Conservation (phyloP, 2,888 invertebrate genomes). For the Diabrotica balteata region DNA sequence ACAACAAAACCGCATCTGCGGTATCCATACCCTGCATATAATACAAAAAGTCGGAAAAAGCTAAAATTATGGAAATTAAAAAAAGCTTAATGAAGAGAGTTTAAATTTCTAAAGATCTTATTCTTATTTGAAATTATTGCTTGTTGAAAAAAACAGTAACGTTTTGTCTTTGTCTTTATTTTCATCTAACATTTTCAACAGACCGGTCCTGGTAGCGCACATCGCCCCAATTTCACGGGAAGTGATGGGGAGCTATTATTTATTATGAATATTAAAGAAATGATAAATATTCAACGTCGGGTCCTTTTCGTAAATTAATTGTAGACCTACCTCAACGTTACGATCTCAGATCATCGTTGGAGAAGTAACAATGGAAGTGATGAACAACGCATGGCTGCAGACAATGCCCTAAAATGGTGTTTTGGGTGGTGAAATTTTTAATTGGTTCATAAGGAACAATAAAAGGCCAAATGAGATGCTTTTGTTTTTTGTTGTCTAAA, state of each 20-base stretch:
- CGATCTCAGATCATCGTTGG: constrained; percentile 22
- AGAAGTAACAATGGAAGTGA: constrained; percentile 22
- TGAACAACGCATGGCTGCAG: constrained; percentile 20
- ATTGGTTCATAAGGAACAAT: constrained; percentile 20
- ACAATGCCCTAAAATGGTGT: constrained; percentile 17
- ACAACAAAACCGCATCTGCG: too few species aligned
- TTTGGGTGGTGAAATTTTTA: constrained; percentile 21
- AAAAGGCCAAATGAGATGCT: constrained; percentile 10
- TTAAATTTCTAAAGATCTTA: too few species aligned
- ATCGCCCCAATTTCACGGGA: constrained; percentile 1
- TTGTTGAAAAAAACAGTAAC: too few species aligned
- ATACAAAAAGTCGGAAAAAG: too few species aligned
- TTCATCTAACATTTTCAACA: background rate
- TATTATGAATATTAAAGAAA: constrained; percentile 23
- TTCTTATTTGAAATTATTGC: too few species aligned
- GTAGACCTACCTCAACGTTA: constrained; percentile 31
- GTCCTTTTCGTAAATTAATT: constrained; percentile 29
- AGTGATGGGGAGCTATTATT: background rate
- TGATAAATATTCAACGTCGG: constrained; percentile 24
- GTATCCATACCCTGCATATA: too few species aligned
- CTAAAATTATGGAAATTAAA: too few species aligned
- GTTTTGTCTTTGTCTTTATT: too few species aligned
- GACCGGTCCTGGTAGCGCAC: background rate
- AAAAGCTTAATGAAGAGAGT: too few species aligned
- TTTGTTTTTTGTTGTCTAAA: constrained; percentile 15